Base-by-base conservation (phyloP, 2,888 invertebrate genomes). In the Dryomyza anilis region DNA sequence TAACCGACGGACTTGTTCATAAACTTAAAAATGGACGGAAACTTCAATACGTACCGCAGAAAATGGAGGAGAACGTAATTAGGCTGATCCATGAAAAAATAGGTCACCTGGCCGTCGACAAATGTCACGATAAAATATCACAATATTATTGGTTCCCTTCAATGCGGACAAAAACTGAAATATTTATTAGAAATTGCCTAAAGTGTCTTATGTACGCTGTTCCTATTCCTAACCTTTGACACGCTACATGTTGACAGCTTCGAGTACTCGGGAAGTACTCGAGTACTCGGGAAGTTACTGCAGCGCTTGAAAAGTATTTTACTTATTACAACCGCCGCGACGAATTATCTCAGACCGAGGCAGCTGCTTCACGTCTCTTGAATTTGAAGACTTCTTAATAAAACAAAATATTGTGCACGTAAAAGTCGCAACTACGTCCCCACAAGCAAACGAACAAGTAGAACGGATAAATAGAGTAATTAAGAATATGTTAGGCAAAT, bases 291-390 rank as follows among this genome's bases (percentile, higher is more conserved):
- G n/a, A n/a, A n/a, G n/a, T n/a, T n/a, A n/a, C n/a, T n/a, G n/a
- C n/a, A n/a, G n/a, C n/a, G n/a, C n/a, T n/a, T n/a, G 57, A 57
- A 21, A 63, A 48, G 14, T 63, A 57, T 36, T 39, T 57, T 27
- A 21, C 12, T n/a, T 23, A 27, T 27, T 63, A 56, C 23, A 58
- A 57, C 25, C 23, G 63, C 63, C 30, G 3, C 6, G 23, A 45
- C 16, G 55, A 25, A 55, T 45, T 30, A 55, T 63, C 25, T 25
- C 36, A 8, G 48, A 48, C 39, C 30, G 50, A 2, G 63, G 63
- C n/a, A 48, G 57, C 10, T 56, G 57, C 39, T 63, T 63, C 25
- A 63, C 63, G 5, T 63, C 63, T 12, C 7, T 27, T n/a, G 63
- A 57, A n/a, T 57, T 50, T 10, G 45, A 6, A 43, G 23, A 19